A percentile compares a stretch with the other conserved stretches of the same genome.
phyloP scores from a whole-genome alignment of 2,888 invertebrate species.

The Parapristionchus giblindavisi region DNA sequence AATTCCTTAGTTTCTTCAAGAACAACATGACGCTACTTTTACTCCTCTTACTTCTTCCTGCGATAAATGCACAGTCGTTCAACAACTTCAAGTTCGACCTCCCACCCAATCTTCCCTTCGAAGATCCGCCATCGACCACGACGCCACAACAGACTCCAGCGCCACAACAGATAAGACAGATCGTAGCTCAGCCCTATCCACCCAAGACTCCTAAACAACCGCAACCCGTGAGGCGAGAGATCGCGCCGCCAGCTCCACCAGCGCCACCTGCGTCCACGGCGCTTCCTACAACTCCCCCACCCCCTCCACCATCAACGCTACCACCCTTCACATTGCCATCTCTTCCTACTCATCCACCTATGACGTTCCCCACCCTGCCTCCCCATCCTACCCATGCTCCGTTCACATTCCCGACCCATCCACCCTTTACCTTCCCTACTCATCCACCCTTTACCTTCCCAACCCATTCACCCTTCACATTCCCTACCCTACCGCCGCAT shows the following conservation, averaged over 20 bases:
- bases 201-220: conserved; percentile 41
- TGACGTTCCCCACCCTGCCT: conserved; percentile 39
- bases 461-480: conserved; percentile 37
- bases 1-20: too few species aligned
- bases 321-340: conserved; percentile 47
- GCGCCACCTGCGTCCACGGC: not conserved
- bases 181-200: conserved; percentile 45
- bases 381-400: conserved; percentile 43
- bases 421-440: not conserved
- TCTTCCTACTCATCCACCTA: not conserved
- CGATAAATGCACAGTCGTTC: conserved; percentile 48
- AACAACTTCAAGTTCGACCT: conserved; percentile 53
- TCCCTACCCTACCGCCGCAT: conserved; percentile 16
- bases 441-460: conserved; percentile 39
- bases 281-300: conserved; percentile 20
- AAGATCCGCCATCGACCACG: conserved; percentile 44
- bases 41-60: too few species aligned
- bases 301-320: conserved; percentile 42
- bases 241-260: conserved; percentile 29
- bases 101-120: conserved; percentile 49
- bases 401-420: conserved; percentile 6
- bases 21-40: too few species aligned
- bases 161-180: conserved; percentile 45
- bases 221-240: conserved; percentile 42
- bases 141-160: not conserved